Evolutionary conservation across 35 echinoderm and acorn worm species (phyloP).

Genomic region (Stichopus chloronotus): DNA sequence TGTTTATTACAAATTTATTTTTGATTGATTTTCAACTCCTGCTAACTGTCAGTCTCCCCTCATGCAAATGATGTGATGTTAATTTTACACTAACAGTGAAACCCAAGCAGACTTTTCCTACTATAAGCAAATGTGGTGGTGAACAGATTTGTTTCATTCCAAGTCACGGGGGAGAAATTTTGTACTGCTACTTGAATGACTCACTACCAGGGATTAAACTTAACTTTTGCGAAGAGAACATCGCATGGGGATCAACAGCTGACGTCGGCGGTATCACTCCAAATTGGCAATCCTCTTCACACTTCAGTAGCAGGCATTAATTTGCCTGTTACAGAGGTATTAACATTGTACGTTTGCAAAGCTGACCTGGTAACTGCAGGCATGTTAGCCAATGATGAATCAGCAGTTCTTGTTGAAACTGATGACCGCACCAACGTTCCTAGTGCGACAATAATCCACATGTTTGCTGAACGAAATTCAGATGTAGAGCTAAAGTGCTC

Average conservation of each 20-base stretch:
- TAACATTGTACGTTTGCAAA: neutral
- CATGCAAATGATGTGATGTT: neutral
- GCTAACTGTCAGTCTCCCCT: neutral
- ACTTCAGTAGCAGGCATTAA: neutral
- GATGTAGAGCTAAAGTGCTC: neutral
- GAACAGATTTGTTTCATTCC: neutral
- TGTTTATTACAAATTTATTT: no score
- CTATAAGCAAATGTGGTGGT: neutral
- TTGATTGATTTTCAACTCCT: no score
- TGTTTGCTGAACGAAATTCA: neutral
- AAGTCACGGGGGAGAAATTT: neutral
- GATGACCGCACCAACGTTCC: neutral
- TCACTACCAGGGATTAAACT: neutral
- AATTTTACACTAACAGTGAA: neutral
- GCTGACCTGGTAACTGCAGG: neutral
- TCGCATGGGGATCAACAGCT: neutral
- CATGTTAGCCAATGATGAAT: neutral
- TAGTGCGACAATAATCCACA: neutral
- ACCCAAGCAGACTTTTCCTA: neutral
- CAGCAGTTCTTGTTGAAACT: neutral
- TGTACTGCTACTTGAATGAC: neutral
- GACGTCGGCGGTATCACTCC: neutral
- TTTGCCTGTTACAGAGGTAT: neutral
- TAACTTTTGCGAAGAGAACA: neutral
- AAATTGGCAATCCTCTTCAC: neutral